A percentile compares a stretch with the other conserved stretches of the same genome.
These are phyloP conservation scores for Corynorhinus townsendii DNA, from an alignment of 2,113 vertebrate species.

Conservation along the genomic window DNA sequence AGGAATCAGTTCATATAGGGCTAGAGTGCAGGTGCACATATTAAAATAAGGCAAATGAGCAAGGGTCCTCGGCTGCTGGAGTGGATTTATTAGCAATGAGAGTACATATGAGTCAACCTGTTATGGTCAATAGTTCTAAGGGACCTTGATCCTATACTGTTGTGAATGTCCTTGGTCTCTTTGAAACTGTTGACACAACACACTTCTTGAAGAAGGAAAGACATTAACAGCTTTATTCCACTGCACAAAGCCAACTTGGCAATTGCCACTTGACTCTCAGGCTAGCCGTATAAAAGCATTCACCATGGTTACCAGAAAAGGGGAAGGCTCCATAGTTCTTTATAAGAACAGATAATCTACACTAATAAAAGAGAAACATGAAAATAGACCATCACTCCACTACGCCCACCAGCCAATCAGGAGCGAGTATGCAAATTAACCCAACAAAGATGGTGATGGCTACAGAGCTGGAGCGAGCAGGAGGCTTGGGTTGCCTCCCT, in stretches of 20 bases:
- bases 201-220: slow-evolving; percentile 58
- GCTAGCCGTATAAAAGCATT: neutral
- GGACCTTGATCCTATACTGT: neutral
- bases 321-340: slow-evolving; percentile 8
- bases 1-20: neutral
- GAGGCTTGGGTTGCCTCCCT: no score
- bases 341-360: neutral
- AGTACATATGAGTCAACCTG: slow-evolving; percentile 4
- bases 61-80: neutral
- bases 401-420: no score
- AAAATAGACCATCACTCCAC: no score
- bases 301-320: slow-evolving; percentile 53
- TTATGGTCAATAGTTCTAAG: slow-evolving; percentile 17
- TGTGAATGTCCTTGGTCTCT: neutral
- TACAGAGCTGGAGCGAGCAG: no score
- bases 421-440: no score
- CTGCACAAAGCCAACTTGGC: slow-evolving; percentile 30
- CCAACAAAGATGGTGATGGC: no score
- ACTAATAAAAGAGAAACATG: no score
- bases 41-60: neutral
- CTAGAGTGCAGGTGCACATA: neutral
- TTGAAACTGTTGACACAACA: slow-evolving; percentile 64
- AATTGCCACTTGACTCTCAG: slow-evolving; percentile 37
- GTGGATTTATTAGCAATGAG: neutral
- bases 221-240: slow-evolving; percentile 71